Percentiles rank a stretch among this genome's conserved stretches.
These are phyloP conservation scores for Urechis unicinctus DNA, from an alignment of 2,888 invertebrate genomes.

Conservation along the genomic window DNA sequence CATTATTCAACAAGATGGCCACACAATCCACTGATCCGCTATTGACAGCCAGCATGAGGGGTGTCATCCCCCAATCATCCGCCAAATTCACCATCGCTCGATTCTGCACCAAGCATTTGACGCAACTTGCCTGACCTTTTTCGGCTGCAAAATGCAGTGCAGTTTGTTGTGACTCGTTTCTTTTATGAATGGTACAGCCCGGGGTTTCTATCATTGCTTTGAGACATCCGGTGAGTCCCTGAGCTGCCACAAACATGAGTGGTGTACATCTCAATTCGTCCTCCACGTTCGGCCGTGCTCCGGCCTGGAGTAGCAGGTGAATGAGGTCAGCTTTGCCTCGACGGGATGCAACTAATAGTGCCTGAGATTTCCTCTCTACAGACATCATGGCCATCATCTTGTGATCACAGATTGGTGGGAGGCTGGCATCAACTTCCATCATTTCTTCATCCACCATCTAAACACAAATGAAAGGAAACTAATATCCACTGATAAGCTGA, in stretches of 20 bases:
- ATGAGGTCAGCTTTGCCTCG: neutral
- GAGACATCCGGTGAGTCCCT: slow-evolving; percentile 3
- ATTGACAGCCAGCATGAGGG: slow-evolving; percentile 4
- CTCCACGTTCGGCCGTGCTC: slow-evolving; percentile 2
- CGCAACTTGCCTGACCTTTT: slow-evolving; percentile 7
- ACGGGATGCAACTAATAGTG: slow-evolving; percentile 1
- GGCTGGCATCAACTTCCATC: too few species aligned
- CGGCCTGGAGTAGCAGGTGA: neutral
- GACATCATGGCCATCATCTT: too few species aligned
- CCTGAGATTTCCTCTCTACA: neutral
- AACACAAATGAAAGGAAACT: too few species aligned
- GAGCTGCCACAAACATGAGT: slow-evolving; percentile 8
- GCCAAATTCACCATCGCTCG: slow-evolving; percentile 8
- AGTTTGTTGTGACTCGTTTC: slow-evolving; percentile 2
- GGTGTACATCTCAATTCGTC: slow-evolving; percentile 9
- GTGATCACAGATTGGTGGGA: too few species aligned
- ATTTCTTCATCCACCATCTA: too few species aligned
- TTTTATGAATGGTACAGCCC: slow-evolving; percentile 7
- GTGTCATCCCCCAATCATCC: slow-evolving; percentile 12
- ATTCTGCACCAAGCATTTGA: neutral
- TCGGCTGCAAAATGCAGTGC: slow-evolving; percentile 11
- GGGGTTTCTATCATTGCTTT: slow-evolving; percentile 1
- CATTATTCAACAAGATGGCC: neutral
- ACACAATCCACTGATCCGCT: slow-evolving; percentile 1
- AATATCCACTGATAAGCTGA: too few species aligned